A percentile compares a stretch with the other conserved stretches of the same genome.
phyloP scores from a whole-genome alignment of 2,797 vertebrate genomes.

The Synaphobranchus kaupii region DNA sequence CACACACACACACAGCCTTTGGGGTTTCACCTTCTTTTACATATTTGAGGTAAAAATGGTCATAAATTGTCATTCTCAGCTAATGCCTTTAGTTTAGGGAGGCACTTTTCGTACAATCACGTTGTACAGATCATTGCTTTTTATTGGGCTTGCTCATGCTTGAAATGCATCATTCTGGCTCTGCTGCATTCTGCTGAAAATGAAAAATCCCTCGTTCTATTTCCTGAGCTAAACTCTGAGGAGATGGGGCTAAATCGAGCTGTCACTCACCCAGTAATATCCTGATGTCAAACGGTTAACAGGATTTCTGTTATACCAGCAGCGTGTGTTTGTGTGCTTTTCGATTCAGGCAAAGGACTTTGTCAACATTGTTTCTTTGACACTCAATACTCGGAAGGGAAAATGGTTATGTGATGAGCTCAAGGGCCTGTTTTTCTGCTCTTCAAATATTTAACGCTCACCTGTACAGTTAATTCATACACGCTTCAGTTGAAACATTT shows the following conservation, averaged over 20 bases:
- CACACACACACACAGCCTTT: constrained; percentile 12
- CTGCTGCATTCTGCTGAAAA: background rate
- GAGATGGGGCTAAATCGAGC: constrained; percentile 11
- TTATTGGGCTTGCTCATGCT: background rate
- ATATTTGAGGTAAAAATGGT: background rate
- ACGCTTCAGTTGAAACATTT: background rate
- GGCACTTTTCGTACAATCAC: background rate
- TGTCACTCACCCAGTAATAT: constrained; percentile 15
- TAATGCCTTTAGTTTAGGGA: background rate
- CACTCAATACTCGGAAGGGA: background rate
- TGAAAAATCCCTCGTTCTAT: background rate
- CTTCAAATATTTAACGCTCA: background rate
- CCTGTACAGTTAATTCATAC: background rate
- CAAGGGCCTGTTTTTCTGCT: background rate
- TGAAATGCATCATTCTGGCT: background rate
- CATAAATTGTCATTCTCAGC: background rate
- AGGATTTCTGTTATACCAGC: background rate
- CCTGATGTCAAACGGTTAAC: background rate
- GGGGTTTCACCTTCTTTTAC: background rate
- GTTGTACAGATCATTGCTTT: background rate
- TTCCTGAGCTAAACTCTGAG: background rate
- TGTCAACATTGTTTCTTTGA: background rate
- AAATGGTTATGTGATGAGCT: background rate
- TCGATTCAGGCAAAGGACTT: background rate
- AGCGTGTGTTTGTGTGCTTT: background rate